These are phyloP conservation scores for Drosophila anomalata DNA, from an alignment of 2,888 invertebrate genomes.

Conservation along the genomic window DNA sequence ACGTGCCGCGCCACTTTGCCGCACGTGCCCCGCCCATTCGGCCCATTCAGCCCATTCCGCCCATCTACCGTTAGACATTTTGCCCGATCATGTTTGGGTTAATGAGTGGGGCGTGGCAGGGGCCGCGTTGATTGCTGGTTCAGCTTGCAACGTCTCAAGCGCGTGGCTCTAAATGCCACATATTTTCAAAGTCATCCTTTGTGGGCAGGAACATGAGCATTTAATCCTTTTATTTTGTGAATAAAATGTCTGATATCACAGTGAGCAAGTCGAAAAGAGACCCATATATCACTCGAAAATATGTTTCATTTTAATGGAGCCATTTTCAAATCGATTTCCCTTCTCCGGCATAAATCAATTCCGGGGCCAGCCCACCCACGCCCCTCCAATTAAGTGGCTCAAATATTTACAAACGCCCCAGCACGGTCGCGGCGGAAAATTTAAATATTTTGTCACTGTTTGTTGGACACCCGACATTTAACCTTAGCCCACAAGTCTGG, in stretches of 20 bases:
- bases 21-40: conserved; percentile 67
- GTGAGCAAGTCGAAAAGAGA: background rate
- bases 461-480: conserved; percentile 75
- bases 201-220: background rate
- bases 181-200: conserved; percentile 29
- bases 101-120: conserved; percentile 76
- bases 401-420: conserved; percentile 73
- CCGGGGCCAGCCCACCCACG: conserved; percentile 28
- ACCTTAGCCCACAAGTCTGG: conserved; percentile 54
- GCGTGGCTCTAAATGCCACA: conserved; percentile 19
- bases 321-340: conserved; percentile 45
- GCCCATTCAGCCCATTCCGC: conserved; percentile 56
- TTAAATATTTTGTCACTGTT: conserved; percentile 79
- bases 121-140: conserved; percentile 68
- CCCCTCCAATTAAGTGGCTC: conserved; percentile 74
- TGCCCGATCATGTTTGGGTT: conserved; percentile 73
- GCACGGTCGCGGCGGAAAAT: conserved; percentile 46
- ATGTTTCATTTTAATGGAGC: conserved; percentile 31
- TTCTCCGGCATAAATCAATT: conserved; percentile 44
- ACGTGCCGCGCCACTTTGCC: conserved; percentile 59
- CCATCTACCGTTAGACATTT: conserved; percentile 70
- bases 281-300: conserved; percentile 31
- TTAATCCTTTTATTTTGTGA: background rate
- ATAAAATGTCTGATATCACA: background rate
- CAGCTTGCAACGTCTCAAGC: conserved; percentile 37